Evolutionary conservation across 2,888 invertebrate genomes (phyloP), one percentile per base, ranked within the genome.

Genomic region (Drosophila lutescens): DNA sequence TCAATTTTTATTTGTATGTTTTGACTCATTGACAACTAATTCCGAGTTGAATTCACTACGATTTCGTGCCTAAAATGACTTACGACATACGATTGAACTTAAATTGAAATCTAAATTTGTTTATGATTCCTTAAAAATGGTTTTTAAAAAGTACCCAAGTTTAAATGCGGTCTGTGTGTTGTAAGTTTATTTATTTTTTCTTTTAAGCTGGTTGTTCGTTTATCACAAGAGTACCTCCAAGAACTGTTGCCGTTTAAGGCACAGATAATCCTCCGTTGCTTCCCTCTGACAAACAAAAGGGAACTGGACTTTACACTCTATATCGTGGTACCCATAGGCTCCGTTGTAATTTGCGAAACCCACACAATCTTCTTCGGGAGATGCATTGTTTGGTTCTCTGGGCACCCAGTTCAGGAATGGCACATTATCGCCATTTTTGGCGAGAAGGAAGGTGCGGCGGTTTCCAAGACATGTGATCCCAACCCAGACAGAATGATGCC

Each of bases 321-420:
- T 57, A 13, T 57, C 68, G 15, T 46, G 51, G 15, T 68, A 68
- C 2, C 57, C 69, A 12, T 15, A 68, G 12, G 34, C 54, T 2
- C 23, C 13, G 9, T 67, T 56, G 8, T 8, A 51, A 9, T 46
- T 30, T 8, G 67, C 55, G 6, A 47, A 68, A 12, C 32, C 57
- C 12, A 68, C 57, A 26, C 68, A 68, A 43, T 68, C 44, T 13
- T 44, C 44, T 44, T 44, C 44, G 44, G 44, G 44, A 7, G 44
- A 23, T 7, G 13, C 20, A 8, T 44, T 44, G 44, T 44, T 23
- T 13, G 44, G 44, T 12, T 44, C 23, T 7, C 13, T 23, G 1
- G 44, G 44, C 13, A 44, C 44, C 44, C 44, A 44, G 23, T 44
- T 23, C 6, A 44, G 12, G 13, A 13, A 44, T 12, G n/a, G 23